A percentile compares a stretch with the other conserved stretches of the same genome.
Conservation (phyloP, 2,113 vertebrate genomes). For the Festucalex cinctus region DNA sequence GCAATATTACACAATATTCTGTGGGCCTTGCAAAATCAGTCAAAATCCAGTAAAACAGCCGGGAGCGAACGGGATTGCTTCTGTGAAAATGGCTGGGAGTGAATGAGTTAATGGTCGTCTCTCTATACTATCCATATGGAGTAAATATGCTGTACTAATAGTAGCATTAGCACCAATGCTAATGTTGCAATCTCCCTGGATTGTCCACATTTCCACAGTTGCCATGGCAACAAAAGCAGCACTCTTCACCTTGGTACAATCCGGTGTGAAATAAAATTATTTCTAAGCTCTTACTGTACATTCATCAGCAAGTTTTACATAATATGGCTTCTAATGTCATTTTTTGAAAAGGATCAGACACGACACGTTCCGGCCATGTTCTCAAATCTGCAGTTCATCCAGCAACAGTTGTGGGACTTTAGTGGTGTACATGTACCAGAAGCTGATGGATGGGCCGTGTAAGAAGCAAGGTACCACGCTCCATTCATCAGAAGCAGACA, state of each 20-base stretch:
- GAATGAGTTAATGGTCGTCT: too few species aligned
- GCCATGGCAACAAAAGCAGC: neutral
- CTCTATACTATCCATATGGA: too few species aligned
- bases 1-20: too few species aligned
- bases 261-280: neutral
- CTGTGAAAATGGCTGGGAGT: too few species aligned
- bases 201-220: neutral
- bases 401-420: conserved; percentile 34
- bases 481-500: conserved; percentile 64
- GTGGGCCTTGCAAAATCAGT: too few species aligned
- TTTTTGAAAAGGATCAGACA: conserved; percentile 3
- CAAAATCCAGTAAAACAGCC: too few species aligned
- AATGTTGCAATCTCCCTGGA: neutral
- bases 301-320: too few species aligned
- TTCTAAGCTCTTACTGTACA: neutral
- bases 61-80: too few species aligned
- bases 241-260: neutral
- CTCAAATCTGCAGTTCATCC: conserved; percentile 2
- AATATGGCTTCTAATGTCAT: neutral
- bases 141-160: too few species aligned
- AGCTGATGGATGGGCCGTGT: conserved; percentile 55
- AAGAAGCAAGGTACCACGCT: conserved; percentile 31
- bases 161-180: neutral
- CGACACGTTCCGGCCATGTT: neutral
- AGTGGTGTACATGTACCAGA: conserved; percentile 35